phyloP scores from a whole-genome alignment of 2,888 invertebrate genomes.

The Temnothorax unifasciatus region DNA sequence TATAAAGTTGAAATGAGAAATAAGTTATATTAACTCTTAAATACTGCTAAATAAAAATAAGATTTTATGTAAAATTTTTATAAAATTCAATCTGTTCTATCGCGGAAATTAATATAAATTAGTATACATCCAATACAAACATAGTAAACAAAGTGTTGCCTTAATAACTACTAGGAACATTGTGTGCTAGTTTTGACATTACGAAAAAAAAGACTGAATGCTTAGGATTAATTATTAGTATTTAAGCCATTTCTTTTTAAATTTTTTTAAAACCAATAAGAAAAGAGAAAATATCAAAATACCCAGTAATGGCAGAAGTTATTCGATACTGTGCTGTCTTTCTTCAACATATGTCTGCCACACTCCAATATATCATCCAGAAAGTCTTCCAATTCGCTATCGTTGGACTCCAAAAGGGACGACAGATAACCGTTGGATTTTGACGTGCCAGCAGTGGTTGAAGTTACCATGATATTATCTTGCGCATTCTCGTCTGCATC shows the following conservation, averaged over 20 bases:
- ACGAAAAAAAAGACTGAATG: not conserved
- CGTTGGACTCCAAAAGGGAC: no score
- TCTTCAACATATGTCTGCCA: constrained; percentile 88
- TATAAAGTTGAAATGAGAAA: not conserved
- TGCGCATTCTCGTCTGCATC: no score
- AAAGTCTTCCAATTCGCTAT: no score
- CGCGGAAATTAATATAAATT: not conserved
- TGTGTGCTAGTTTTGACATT: not conserved
- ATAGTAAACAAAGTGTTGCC: not conserved
- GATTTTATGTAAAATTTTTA: not conserved
- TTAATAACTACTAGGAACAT: not conserved
- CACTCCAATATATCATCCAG: no score
- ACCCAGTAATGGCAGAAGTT: constrained; percentile 80
- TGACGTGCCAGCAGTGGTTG: no score
- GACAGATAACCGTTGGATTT: no score
- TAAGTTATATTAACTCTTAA: not conserved
- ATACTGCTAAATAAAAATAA: not conserved
- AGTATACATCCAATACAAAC: not conserved
- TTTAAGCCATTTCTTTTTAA: not conserved
- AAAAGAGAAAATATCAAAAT: constrained; percentile 53
- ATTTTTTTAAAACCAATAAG: not conserved
- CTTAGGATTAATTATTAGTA: not conserved
- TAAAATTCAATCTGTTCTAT: not conserved
- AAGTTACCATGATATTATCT: no score
- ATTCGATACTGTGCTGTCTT: constrained; percentile 85